A percentile compares a stretch with the other conserved stretches of the same genome.
phyloP scores from a whole-genome alignment of 2,113 vertebrate species.

The Phylloscopus trochiloides region DNA sequence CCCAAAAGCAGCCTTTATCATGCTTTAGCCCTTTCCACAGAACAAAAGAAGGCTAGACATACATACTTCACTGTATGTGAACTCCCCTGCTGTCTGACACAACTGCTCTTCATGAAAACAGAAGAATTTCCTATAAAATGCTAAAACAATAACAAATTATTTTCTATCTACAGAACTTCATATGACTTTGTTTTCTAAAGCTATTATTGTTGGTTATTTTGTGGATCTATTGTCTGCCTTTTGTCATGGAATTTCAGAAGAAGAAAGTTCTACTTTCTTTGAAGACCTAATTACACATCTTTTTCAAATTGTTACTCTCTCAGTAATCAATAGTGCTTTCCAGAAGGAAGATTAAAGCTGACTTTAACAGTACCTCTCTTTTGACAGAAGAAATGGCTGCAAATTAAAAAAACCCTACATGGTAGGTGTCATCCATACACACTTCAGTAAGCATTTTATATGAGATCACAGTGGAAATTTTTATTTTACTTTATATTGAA shows the following conservation, averaged over 20 bases:
- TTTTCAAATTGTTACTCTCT: background rate
- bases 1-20: background rate
- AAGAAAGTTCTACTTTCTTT: background rate
- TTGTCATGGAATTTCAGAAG: background rate
- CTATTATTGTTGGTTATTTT: background rate
- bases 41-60: background rate
- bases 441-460: background rate
- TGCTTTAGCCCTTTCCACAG: background rate
- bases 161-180: background rate
- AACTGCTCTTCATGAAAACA: background rate
- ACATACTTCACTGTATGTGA: background rate
- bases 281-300: background rate
- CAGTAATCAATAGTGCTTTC: background rate
- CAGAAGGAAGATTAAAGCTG: background rate
- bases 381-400: background rate
- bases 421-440: background rate
- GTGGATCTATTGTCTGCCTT: background rate
- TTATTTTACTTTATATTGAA: background rate
- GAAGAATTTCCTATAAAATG: background rate
- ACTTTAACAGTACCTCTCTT: background rate
- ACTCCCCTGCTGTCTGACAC: background rate
- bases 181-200: background rate
- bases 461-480: background rate
- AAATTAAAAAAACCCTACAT: background rate
- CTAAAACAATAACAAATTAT: background rate